Conservation (phyloP, 2,888 invertebrate genomes). For the Acrocera orbiculus region DNA sequence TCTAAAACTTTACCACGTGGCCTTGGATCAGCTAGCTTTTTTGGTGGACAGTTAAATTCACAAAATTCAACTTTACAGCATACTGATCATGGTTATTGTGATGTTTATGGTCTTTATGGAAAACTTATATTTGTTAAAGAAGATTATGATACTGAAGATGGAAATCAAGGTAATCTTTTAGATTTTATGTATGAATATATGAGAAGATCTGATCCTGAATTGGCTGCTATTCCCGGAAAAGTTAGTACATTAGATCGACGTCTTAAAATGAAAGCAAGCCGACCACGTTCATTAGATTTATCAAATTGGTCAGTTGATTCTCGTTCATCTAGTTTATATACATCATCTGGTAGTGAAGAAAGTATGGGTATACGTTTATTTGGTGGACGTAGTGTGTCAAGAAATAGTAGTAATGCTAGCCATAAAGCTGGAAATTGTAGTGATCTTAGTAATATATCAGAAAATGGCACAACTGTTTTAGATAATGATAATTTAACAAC, state of each 20-base stretch:
- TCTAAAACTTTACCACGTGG: slow-evolving; percentile 68
- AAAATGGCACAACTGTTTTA: slow-evolving; percentile 29
- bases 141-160: slow-evolving; percentile 56
- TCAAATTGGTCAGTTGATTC: slow-evolving; percentile 83
- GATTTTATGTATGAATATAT: slow-evolving; percentile 51
- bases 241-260: slow-evolving; percentile 67
- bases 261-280: slow-evolving; percentile 61
- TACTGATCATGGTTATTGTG: slow-evolving; percentile 48
- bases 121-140: slow-evolving; percentile 72
- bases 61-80: slow-evolving; percentile 41
- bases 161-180: slow-evolving; percentile 40
- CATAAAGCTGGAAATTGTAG: slow-evolving; percentile 36
- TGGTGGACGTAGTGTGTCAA: slow-evolving; percentile 45
- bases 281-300: slow-evolving; percentile 64
- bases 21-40: slow-evolving; percentile 27
- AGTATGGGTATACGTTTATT: slow-evolving; percentile 48
- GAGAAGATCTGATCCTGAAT: slow-evolving; percentile 64
- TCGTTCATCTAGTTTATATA: slow-evolving; percentile 60
- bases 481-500: slow-evolving; percentile 18
- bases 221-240: slow-evolving; percentile 65
- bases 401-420: slow-evolving; percentile 60
- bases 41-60: slow-evolving; percentile 32
- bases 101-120: slow-evolving; percentile 78
- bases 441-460: slow-evolving; percentile 35
- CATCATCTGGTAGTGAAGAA: slow-evolving; percentile 74